Evolutionary conservation across 2,797 vertebrate species (phyloP), one percentile per base, ranked within the genome.

Genomic region (Hylomyscus alleni): DNA sequence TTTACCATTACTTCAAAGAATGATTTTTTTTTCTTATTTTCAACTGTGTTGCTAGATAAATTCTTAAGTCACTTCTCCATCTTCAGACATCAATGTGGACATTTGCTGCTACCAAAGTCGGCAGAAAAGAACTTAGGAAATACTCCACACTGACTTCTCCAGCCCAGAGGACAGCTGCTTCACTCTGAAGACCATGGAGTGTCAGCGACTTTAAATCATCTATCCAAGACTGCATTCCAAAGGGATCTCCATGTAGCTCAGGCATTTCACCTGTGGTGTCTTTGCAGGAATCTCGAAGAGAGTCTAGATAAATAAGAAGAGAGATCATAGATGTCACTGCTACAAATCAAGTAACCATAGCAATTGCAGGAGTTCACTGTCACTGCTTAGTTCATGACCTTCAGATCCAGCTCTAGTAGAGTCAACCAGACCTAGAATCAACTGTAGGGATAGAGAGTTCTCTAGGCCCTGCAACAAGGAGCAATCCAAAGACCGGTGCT

Each of bases 31-130:
- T 54, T 78, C 5, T 44, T 20, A 47, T 87, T 94, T 94, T 15
- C 15, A 81, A 86, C 34, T 78, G 7, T 80, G 37, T 62, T 69
- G 50, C 8, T 52, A 65, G 20, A 81, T 50, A 75, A 90, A 67
- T 87, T 56, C 40, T 56, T 31, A 54, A 65, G 62, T 91, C 52
- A 60, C 87, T 76, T 90, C 47, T 69, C 62, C 44, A 37, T 65
- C 56, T 90, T 92, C 34, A 92, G 24, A 56, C 47, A 73, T 62
- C 47, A 96, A 19, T 54, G 22, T 89, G 31, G 65, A 92, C 75
- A 86, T 92, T 81, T 75, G 24, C 56, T 65, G 15, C 29, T 12
- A 89, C 17, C 56, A 47, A 80, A 84, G 22, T 12, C 47, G 31
- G 62, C 10, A 17, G n/a, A 31, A 92, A 76, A 26, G 40, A 62